Percentiles rank a stretch among this genome's conserved stretches.
phyloP scores from a whole-genome alignment of 1,140 invertebrate species.

The Helicoverpa armigera region DNA sequence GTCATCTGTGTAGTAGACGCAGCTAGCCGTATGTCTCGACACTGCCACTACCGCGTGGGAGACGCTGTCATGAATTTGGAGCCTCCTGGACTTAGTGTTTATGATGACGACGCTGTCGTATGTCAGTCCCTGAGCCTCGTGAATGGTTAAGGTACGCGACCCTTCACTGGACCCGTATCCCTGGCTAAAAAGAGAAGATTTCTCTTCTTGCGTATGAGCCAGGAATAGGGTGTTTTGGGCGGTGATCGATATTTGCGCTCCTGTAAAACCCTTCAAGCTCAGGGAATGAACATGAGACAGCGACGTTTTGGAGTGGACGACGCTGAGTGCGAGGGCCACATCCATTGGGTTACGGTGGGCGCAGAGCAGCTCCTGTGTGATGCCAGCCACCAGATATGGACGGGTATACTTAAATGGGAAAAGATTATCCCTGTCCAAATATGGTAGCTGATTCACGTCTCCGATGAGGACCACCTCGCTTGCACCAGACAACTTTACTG shows the following conservation, averaged over 20 bases:
- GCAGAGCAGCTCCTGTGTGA: conserved; percentile 3
- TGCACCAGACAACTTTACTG: neutral
- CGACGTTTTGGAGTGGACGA: neutral
- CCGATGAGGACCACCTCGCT: conserved; percentile 52
- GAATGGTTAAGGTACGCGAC: conserved; percentile 1
- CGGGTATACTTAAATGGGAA: conserved; percentile 45
- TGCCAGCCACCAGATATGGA: neutral
- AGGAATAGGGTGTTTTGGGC: conserved; percentile 2
- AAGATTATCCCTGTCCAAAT: conserved; percentile 59
- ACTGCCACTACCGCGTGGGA: neutral
- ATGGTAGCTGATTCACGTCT: conserved; percentile 64
- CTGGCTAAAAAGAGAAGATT: neutral
- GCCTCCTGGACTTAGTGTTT: too few relatives aligned
- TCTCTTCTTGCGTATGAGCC: neutral
- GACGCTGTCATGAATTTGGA: too few relatives aligned
- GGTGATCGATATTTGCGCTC: neutral
- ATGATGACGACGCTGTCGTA: too few relatives aligned
- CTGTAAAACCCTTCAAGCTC: neutral
- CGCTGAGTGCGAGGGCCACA: conserved; percentile 6
- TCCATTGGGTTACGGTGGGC: neutral
- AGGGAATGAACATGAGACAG: neutral
- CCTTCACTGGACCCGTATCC: neutral
- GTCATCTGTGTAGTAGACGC: conserved; percentile 5
- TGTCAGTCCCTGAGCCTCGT: conserved; percentile 4
- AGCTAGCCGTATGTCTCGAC: neutral